phyloP scores from a whole-genome alignment of 1,140 invertebrate genomes.

The Drosophila subpulchrella region DNA sequence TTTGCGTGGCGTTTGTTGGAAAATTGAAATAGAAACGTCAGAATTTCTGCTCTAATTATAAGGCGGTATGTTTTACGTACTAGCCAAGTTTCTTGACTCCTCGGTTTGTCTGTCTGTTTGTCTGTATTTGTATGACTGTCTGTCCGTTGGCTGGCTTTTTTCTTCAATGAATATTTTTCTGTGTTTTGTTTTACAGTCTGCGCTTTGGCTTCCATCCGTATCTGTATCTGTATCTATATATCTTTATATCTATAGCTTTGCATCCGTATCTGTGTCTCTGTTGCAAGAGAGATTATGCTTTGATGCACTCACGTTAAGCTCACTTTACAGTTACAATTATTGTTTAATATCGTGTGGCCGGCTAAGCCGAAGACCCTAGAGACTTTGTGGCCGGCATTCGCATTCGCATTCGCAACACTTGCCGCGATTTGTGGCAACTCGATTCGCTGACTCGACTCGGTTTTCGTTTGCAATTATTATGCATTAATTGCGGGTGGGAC shows the following conservation, averaged over 20 bases:
- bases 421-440: conserved; percentile 65
- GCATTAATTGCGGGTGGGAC: conserved; percentile 80
- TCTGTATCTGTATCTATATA: conserved; percentile 46
- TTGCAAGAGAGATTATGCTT: conserved; percentile 83
- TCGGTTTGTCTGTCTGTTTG: conserved; percentile 34
- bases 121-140: conserved; percentile 7
- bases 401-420: conserved; percentile 69
- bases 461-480: conserved; percentile 79
- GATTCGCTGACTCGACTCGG: conserved; percentile 38
- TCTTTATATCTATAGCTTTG: conserved; percentile 14
- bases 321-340: conserved; percentile 83
- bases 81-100: conserved; percentile 77
- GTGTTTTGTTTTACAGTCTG: conserved; percentile 56
- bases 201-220: conserved; percentile 52
- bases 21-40: conserved; percentile 84
- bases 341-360: conserved; percentile 78
- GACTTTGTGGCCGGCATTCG: conserved; percentile 32
- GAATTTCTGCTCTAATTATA: conserved; percentile 85
- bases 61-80: conserved; percentile 82
- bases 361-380: conserved; percentile 59
- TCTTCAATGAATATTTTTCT: conserved; percentile 47
- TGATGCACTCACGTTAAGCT: conserved; percentile 83
- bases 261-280: conserved; percentile 47
- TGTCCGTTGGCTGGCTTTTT: conserved; percentile 24
- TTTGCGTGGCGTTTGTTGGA: conserved; percentile 81